Conservation (phyloP, 2,888 invertebrate species). For the Amiota communis region DNA sequence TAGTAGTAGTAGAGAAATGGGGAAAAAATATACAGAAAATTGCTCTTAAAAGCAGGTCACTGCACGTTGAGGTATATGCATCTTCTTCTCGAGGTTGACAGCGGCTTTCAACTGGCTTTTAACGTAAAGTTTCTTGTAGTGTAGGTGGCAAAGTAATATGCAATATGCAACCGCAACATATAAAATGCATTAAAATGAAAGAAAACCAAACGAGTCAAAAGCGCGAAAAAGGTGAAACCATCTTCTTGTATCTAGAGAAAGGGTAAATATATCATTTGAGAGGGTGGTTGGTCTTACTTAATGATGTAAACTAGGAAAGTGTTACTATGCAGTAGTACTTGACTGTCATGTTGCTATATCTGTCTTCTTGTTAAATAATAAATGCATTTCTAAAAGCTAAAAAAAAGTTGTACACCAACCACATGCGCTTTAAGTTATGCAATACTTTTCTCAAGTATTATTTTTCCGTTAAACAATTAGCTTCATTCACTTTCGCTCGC, state of each 20-base stretch:
- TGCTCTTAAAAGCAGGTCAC: constrained; percentile 49
- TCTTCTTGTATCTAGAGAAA: not conserved
- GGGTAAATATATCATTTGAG: too few species aligned
- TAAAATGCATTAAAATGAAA: constrained; percentile 13
- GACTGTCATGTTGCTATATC: not conserved
- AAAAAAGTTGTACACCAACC: not conserved
- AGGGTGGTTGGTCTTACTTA: too few species aligned
- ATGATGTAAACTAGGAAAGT: too few species aligned
- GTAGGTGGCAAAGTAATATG: constrained; percentile 32
- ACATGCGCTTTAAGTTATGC: constrained; percentile 12
- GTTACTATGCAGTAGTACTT: too few species aligned
- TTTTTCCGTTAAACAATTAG: constrained; percentile 16
- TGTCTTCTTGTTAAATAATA: constrained; percentile 18
- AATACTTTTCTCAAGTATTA: not conserved
- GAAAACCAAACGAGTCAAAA: not conserved
- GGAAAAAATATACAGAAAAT: not conserved
- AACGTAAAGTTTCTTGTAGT: constrained; percentile 45
- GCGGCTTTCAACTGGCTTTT: too few species aligned
- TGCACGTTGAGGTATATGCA: constrained; percentile 40
- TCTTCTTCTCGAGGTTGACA: constrained; percentile 38
- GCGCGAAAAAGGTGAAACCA: not conserved
- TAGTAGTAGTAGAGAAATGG: not conserved
- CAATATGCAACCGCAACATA: constrained; percentile 30
- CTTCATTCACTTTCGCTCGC: not conserved
- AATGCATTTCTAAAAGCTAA: constrained; percentile 15